These are phyloP conservation scores for Eriosoma lanigerum DNA, from an alignment of 1,140 invertebrate species.

Conservation along the genomic window DNA sequence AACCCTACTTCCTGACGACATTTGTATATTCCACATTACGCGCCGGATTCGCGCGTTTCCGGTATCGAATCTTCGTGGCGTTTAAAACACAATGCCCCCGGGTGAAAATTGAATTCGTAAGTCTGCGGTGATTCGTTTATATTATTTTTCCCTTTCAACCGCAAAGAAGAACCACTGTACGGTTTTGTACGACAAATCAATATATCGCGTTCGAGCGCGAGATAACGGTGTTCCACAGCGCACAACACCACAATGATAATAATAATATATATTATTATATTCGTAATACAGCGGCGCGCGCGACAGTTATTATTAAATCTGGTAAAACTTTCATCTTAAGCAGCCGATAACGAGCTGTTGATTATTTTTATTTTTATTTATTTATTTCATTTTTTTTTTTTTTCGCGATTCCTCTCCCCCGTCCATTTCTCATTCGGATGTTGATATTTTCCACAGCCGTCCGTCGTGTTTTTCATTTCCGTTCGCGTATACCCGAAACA, in stretches of 20 bases:
- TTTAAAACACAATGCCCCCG: conserved; percentile 9
- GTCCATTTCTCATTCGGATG: conserved; percentile 11
- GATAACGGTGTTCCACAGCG: conserved; percentile 38
- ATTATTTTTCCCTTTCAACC: neutral
- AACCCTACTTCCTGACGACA: conserved; percentile 7
- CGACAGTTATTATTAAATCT: conserved; percentile 46
- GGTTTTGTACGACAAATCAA: conserved; percentile 21
- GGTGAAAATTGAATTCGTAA: conserved; percentile 35
- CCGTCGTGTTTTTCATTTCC: conserved; percentile 49
- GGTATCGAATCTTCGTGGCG: conserved; percentile 20
- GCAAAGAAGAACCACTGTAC: conserved; percentile 10
- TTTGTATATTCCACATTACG: conserved; percentile 44
- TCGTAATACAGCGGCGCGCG: no score
- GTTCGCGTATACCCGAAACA: conserved; percentile 28
- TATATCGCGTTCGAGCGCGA: conserved; percentile 38
- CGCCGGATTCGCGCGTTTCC: conserved; percentile 37
- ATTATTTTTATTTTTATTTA: no score
- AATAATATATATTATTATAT: no score
- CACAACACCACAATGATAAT: neutral
- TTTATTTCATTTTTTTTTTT: neutral
- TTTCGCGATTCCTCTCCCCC: neutral
- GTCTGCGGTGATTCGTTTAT: neutral
- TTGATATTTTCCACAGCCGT: neutral
- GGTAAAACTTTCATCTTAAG: conserved; percentile 42
- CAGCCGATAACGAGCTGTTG: conserved; percentile 37